A percentile compares a stretch with the other conserved stretches of the same genome.
phyloP scores from a whole-genome alignment of 1,140 invertebrate genomes.

The Drosophila varians region DNA sequence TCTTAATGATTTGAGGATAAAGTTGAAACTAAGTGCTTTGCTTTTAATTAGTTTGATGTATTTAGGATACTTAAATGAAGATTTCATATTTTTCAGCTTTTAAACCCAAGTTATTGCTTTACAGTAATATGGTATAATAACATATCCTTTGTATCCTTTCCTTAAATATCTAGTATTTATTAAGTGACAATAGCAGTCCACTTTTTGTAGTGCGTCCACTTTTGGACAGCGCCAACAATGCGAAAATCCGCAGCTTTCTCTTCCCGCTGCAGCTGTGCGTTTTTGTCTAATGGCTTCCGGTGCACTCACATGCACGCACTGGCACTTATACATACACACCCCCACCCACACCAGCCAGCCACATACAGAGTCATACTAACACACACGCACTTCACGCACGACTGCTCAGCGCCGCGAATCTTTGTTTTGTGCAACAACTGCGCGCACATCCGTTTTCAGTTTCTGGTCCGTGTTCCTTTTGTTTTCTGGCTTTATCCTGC shows the following conservation, averaged over 20 bases:
- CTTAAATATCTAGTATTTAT: slow-evolving; percentile 13
- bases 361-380: slow-evolving; percentile 3
- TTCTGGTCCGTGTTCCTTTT: slow-evolving; percentile 33
- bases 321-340: slow-evolving; percentile 13
- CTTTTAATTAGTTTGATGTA: neutral
- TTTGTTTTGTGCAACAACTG: slow-evolving; percentile 77
- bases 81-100: too few relatives aligned
- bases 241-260: slow-evolving; percentile 58
- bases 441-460: slow-evolving; percentile 63
- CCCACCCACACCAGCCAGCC: slow-evolving; percentile 19
- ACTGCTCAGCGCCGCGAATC: slow-evolving; percentile 77
- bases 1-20: neutral
- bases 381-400: slow-evolving; percentile 71
- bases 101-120: neutral
- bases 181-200: slow-evolving; percentile 9
- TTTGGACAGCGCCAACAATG: slow-evolving; percentile 74
- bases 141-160: neutral
- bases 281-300: slow-evolving; percentile 80
- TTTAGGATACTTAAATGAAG: too few relatives aligned
- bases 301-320: slow-evolving; percentile 34
- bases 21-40: neutral
- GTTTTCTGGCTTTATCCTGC: slow-evolving; percentile 4
- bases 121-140: neutral
- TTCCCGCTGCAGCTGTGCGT: slow-evolving; percentile 62
- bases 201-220: slow-evolving; percentile 60